Evolutionary conservation across 1,140 invertebrate species (phyloP).

Genomic region (Drosophila kikkawai): DNA sequence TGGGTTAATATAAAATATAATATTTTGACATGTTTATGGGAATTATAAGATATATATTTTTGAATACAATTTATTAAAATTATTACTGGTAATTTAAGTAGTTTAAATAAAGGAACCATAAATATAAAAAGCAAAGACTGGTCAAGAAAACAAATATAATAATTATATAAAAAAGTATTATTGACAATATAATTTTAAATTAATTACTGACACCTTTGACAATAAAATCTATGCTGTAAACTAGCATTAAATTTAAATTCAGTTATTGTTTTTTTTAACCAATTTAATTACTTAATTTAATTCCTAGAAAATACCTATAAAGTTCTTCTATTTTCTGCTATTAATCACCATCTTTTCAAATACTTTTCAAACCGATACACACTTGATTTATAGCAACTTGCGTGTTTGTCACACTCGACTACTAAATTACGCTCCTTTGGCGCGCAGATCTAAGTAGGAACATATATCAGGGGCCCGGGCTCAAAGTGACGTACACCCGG

Average conservation of each 20-base stretch:
- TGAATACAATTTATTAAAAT: not conserved
- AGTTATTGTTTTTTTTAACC: not conserved
- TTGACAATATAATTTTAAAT: too few relatives aligned
- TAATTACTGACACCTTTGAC: not conserved
- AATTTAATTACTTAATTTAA: not conserved
- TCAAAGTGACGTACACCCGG: constrained; percentile 53
- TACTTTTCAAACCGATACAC: constrained; percentile 31
- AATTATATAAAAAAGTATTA: not conserved
- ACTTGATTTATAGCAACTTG: constrained; percentile 52
- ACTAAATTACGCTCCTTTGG: constrained; percentile 65
- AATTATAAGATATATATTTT: not conserved
- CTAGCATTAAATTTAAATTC: too few relatives aligned
- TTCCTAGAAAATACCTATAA: too few relatives aligned
- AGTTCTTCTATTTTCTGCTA: not conserved
- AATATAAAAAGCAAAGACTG: not conserved
- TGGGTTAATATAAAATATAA: not conserved
- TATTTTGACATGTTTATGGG: not conserved
- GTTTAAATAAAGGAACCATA: not conserved
- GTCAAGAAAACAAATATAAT: too few relatives aligned
- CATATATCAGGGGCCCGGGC: constrained; percentile 65
- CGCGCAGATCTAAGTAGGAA: constrained; percentile 66
- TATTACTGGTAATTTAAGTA: not conserved
- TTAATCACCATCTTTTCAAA: constrained; percentile 48
- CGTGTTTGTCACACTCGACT: constrained; percentile 59
- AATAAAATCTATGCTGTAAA: not conserved